These are phyloP conservation scores for Halesus radiatus DNA, from an alignment of 1,140 invertebrate species.

Conservation along the genomic window DNA sequence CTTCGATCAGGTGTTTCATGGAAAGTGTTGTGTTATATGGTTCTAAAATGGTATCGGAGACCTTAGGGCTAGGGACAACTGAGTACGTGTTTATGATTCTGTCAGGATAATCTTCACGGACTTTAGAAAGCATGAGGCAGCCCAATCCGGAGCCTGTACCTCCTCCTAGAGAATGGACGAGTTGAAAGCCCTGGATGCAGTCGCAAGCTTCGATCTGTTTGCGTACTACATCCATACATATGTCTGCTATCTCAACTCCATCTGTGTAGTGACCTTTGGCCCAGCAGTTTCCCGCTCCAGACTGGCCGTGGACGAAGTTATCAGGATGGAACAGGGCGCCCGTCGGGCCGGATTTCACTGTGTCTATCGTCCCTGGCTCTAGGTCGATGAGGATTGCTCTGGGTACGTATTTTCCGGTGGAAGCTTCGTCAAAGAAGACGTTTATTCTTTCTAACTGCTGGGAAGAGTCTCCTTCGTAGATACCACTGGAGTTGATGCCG, in stretches of 20 bases:
- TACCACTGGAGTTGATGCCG: slow-evolving; percentile 87
- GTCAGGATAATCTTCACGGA: slow-evolving; percentile 21
- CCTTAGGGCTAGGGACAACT: slow-evolving; percentile 81
- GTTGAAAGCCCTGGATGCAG: slow-evolving; percentile 21
- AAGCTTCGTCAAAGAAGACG: slow-evolving; percentile 68
- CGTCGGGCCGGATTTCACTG: background rate
- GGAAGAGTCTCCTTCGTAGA: slow-evolving; percentile 86
- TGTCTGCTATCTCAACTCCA: background rate
- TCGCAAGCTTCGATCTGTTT: slow-evolving; percentile 16
- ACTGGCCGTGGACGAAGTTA: slow-evolving; percentile 9
- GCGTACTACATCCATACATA: background rate
- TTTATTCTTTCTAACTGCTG: slow-evolving; percentile 88
- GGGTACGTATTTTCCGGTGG: slow-evolving; percentile 75
- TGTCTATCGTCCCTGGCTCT: slow-evolving; percentile 76
- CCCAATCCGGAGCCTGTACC: slow-evolving; percentile 19
- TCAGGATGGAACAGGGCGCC: slow-evolving; percentile 14
- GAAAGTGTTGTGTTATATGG: slow-evolving; percentile 85
- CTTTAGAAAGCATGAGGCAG: background rate
- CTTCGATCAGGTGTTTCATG: slow-evolving; percentile 85
- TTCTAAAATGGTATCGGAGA: slow-evolving; percentile 65
- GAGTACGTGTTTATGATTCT: slow-evolving; percentile 83
- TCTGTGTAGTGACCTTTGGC: background rate
- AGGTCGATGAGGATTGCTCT: slow-evolving; percentile 78
- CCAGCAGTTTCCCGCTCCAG: slow-evolving; percentile 1
- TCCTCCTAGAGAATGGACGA: slow-evolving; percentile 7